Evolutionary conservation across 2,113 vertebrate genomes (phyloP).

Genomic region (Tetraodon nigroviridis): DNA sequence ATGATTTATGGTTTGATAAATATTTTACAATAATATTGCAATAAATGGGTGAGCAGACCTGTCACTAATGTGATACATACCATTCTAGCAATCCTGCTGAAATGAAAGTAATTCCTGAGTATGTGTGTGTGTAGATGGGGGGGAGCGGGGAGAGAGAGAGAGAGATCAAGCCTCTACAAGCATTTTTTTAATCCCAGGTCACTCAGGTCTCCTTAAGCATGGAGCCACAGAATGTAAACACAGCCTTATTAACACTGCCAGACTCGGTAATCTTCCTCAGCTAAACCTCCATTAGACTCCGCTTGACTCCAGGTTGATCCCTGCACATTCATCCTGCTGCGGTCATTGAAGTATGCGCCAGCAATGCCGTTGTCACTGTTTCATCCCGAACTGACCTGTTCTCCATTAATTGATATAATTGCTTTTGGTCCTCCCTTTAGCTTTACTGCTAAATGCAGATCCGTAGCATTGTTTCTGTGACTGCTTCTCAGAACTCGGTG

Average conservation of each 20-base stretch:
- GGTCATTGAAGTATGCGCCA: constrained; percentile 19
- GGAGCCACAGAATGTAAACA: constrained; percentile 64
- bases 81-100: constrained; percentile 28
- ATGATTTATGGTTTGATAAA: too few relatives aligned
- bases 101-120: constrained; percentile 41
- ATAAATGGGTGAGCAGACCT: neutral
- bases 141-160: constrained; percentile 11
- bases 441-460: too few relatives aligned
- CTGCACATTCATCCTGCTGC: constrained; percentile 14
- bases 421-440: too few relatives aligned
- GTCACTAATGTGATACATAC: constrained; percentile 16
- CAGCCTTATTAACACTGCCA: constrained; percentile 62
- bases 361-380: neutral
- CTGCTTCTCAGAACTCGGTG: too few relatives aligned
- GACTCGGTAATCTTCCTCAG: constrained; percentile 51
- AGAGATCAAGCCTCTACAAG: constrained; percentile 34
- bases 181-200: constrained; percentile 59
- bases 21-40: neutral
- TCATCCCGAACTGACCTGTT: neutral
- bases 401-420: too few relatives aligned
- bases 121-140: constrained; percentile 10
- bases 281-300: constrained; percentile 44
- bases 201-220: constrained; percentile 61
- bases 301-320: constrained; percentile 28
- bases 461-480: too few relatives aligned